Percentiles rank a stretch among this genome's conserved stretches.
Evolutionary conservation across 2,113 vertebrate genomes (phyloP).

Genomic region (Callipepla californica): DNA sequence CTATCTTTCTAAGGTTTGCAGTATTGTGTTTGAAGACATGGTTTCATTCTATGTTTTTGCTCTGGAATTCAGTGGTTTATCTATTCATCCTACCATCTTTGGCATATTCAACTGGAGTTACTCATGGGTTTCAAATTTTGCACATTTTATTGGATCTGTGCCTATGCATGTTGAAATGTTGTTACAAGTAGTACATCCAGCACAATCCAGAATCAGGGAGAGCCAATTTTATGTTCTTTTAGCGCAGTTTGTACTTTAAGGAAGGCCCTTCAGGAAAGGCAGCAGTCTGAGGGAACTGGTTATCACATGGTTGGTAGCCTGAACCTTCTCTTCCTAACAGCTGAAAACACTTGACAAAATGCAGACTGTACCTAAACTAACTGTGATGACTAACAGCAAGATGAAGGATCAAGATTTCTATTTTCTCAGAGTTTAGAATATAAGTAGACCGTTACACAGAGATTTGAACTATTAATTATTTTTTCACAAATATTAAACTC

Average conservation of each 20-base stretch:
- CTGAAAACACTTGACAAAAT: slow-evolving; percentile 20
- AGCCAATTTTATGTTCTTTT: not conserved
- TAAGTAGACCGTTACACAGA: not conserved
- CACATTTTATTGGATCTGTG: slow-evolving; percentile 41
- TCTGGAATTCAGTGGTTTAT: slow-evolving; percentile 38
- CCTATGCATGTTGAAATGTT: slow-evolving; percentile 38
- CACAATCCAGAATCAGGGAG: not conserved
- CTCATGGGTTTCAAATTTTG: slow-evolving; percentile 51
- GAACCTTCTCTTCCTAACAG: not conserved
- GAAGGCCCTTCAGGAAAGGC: not conserved
- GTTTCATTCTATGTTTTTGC: slow-evolving; percentile 32
- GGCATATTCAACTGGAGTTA: slow-evolving; percentile 56
- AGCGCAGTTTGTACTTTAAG: rapidly evolving
- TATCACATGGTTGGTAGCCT: not conserved
- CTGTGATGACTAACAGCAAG: not conserved
- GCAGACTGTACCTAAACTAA: slow-evolving; percentile 18
- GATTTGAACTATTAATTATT: slow-evolving; percentile 16
- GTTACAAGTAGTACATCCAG: slow-evolving; percentile 4
- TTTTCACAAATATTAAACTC: slow-evolving; percentile 7
- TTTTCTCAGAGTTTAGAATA: not conserved
- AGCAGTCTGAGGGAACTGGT: not conserved
- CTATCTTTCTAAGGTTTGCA: slow-evolving; percentile 8
- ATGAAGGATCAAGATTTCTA: slow-evolving; percentile 13
- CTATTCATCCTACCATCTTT: slow-evolving; percentile 57
- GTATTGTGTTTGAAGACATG: slow-evolving; percentile 18